phyloP scores from a whole-genome alignment of 2,113 vertebrate genomes.

The Saguinus midas region DNA sequence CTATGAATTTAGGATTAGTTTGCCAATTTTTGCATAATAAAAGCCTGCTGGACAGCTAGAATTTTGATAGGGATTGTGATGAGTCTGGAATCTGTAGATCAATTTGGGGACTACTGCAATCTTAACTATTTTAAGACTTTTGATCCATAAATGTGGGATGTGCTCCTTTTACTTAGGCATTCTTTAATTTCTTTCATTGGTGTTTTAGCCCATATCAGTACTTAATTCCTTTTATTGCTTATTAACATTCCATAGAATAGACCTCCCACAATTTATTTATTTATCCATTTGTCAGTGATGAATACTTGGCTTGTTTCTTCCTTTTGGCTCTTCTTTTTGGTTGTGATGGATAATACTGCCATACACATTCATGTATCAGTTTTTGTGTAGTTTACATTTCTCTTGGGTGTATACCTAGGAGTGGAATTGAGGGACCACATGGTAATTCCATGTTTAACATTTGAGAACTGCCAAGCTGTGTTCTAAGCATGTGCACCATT shows the following conservation, averaged over 20 bases:
- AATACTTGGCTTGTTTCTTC: not conserved
- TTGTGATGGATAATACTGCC: not conserved
- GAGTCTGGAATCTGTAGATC: not conserved
- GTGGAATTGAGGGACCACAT: too few species aligned
- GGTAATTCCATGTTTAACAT: too few species aligned
- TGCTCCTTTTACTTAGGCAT: not conserved
- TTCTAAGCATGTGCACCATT: too few species aligned
- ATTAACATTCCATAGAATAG: not conserved
- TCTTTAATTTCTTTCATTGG: not conserved
- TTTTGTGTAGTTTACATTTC: too few species aligned
- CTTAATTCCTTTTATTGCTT: not conserved
- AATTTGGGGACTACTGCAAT: too few species aligned
- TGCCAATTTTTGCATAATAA: not conserved
- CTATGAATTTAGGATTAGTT: not conserved
- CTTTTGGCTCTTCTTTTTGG: not conserved
- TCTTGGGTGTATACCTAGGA: too few species aligned
- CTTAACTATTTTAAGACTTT: too few species aligned
- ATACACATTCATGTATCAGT: not conserved
- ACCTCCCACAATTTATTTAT: not conserved
- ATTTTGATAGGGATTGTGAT: not conserved
- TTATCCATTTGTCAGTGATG: not conserved
- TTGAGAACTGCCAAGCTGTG: too few species aligned
- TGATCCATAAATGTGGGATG: too few species aligned
- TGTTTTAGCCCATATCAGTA: too few species aligned
- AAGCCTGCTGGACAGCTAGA: not conserved